Conservation (phyloP, 2,888 invertebrate genomes). For the Pristionchus maxplancki region DNA sequence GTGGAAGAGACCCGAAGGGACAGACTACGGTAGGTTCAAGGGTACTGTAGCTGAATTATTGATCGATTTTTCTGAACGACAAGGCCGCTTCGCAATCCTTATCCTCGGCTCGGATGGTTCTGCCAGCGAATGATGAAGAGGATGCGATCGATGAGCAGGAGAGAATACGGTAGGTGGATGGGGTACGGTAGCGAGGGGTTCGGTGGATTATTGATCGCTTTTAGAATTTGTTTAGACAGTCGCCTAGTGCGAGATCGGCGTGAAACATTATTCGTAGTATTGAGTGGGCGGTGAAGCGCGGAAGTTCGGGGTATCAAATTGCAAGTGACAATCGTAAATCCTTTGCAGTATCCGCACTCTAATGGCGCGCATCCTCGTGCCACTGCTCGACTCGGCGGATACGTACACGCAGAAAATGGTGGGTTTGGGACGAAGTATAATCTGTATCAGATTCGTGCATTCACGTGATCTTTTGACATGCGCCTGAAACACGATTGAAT, state of each 20-base stretch:
- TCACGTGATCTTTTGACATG: no score
- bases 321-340: background rate
- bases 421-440: background rate
- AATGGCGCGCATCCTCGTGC: background rate
- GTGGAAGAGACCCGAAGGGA: conserved; percentile 16
- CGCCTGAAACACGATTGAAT: no score
- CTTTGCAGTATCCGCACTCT: background rate
- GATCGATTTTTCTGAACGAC: background rate
- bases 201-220: no score
- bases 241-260: no score
- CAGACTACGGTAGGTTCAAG: background rate
- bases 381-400: conserved; percentile 17
- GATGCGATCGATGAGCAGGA: conserved; percentile 10
- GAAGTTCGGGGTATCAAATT: background rate
- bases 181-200: background rate
- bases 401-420: conserved; percentile 16
- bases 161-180: background rate
- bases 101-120: background rate
- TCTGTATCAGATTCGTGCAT: no score
- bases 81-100: background rate
- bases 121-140: background rate
- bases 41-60: background rate
- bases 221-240: no score
- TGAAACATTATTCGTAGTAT: no score
- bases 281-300: no score